A percentile compares a stretch with the other conserved stretches of the same genome.
These are phyloP conservation scores for Orbicella faveolata DNA, from an alignment of 64 coral and sea anemone species.

Conservation along the genomic window DNA sequence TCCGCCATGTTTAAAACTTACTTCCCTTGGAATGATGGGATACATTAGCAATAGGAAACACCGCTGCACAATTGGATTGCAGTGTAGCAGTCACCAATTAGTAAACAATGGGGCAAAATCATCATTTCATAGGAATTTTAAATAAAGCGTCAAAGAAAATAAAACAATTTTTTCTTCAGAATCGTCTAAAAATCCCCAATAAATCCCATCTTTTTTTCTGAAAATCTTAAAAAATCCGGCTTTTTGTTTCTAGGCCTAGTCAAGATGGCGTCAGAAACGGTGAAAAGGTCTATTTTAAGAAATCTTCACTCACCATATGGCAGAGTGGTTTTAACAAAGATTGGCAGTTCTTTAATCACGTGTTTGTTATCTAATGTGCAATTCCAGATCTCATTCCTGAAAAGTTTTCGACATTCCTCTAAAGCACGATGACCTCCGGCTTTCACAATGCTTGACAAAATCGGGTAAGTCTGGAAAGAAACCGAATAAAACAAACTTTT, in stretches of 20 bases:
- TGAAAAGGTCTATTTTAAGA: too few species aligned
- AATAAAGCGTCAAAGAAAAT: too few species aligned
- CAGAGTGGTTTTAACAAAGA: not conserved
- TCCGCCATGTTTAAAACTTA: constrained; percentile 44
- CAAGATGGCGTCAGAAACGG: too few species aligned
- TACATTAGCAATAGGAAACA: constrained; percentile 42
- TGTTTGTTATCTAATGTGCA: not conserved
- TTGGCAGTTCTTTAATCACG: not conserved
- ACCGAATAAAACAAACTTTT: not conserved
- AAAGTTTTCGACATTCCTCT: not conserved
- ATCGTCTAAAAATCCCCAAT: too few species aligned
- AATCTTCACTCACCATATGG: not conserved
- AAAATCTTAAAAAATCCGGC: too few species aligned
- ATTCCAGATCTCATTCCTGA: not conserved
- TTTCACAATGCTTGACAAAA: not conserved
- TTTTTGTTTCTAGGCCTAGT: too few species aligned
- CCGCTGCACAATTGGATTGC: not conserved
- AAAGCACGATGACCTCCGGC: not conserved
- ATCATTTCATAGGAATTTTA: too few species aligned
- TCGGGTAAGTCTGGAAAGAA: not conserved
- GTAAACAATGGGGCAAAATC: too few species aligned
- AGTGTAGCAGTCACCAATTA: too few species aligned
- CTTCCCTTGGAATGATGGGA: constrained; percentile 36
- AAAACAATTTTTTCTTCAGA: too few species aligned
- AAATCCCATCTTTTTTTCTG: too few species aligned